Evolutionary conservation across 1,140 invertebrate genomes (phyloP), one percentile per base, ranked within the genome.

Genomic region (Panonychus citri): DNA sequence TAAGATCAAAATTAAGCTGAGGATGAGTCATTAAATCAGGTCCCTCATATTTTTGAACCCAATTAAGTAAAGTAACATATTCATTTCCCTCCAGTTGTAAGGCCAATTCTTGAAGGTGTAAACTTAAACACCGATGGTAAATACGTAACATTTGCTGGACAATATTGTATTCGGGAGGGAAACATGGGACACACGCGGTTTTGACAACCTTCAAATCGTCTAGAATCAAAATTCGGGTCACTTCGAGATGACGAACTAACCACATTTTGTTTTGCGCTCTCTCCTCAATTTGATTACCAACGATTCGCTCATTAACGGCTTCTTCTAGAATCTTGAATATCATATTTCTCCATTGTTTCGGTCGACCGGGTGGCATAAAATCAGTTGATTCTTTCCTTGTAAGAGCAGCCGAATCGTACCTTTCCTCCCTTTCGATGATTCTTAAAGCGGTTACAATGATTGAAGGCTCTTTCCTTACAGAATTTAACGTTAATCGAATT

Each of bases 391-490:
- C 79, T 61, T 83, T 76, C 65, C 85, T 77, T 67, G 82, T 71
- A 49, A 82, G 61, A 1, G 84, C 81, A 70, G 81, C 79, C 62
- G 78, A 76, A 73, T 91, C 87, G 21, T 82, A 77, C 69, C 85
- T 88, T 66, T 97, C 90, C 72, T 98, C 94, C 59, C 93, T 73
- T 70, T 97, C 91, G 63, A 98, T 89, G 54, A 98, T 95, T 59
- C 94, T 75, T 4, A 98, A 68, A 0, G 87, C 90, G 0, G 91
- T 96, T 0, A 97, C 94, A 64, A 98, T 88, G 5, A 93, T 79
- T 19, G 64, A 57, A 0, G 93, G 93, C 68, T 96, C 87, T 66
- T 90, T 87, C 12, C 89, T 74, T 0, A 96, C 87, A 5, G 87
- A 91, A 64, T 93, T 91, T 3, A 97, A 73, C 12, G 89, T 88